Evolutionary conservation across 2,797 vertebrate species (phyloP), one percentile per base, ranked within the genome.

Genomic region (Etheostoma perlongum): DNA sequence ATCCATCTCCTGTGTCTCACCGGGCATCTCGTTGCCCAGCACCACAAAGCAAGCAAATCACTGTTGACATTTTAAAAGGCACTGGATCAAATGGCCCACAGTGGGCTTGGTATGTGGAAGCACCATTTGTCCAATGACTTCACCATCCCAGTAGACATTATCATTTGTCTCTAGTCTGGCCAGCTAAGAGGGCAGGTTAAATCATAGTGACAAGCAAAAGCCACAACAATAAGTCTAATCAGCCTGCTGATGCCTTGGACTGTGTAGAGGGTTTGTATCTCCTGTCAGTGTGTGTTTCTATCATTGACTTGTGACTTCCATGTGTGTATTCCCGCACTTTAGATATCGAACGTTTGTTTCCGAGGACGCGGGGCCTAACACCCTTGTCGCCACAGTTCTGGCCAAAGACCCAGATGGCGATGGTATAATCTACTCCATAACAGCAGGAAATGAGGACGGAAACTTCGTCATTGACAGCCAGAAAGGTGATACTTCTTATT

Each of bases 271-370:
- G 85, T 87, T 67, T 74, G 67, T 78, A 52, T 66, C 53, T 63
- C 46, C 53, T 65, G 54, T 72, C 76, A 44, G 40, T 74, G 66
- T 60, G 74, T 54, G 55, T 78, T 75, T 82, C 44, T 69, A 19
- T 67, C 55, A 75, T 54, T 68, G 63, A 67, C 27, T 69, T 58
- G 54, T 62, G 64, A 27, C 40, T 67, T 76, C 23, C 58, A 1
- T 54, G 61, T 48, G 19, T 71, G 33, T 16, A 5, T 49, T 44
- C 53, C 73, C 53, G 36, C 23, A 69, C 14, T 44, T 36, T 19
- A 98, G 97, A 68, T 97, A 98, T 90, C 93, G 95, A 69, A 97
- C 96, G 2, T 98, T 97, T 83, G 96, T 98, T 85, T 97, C 97
- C 0, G 97, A 98, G 91, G 97, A 98, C 21, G 97, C 97, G 0